Conservation (phyloP, 2,113 vertebrate genomes). For the Zosterops hypoxanthus region DNA sequence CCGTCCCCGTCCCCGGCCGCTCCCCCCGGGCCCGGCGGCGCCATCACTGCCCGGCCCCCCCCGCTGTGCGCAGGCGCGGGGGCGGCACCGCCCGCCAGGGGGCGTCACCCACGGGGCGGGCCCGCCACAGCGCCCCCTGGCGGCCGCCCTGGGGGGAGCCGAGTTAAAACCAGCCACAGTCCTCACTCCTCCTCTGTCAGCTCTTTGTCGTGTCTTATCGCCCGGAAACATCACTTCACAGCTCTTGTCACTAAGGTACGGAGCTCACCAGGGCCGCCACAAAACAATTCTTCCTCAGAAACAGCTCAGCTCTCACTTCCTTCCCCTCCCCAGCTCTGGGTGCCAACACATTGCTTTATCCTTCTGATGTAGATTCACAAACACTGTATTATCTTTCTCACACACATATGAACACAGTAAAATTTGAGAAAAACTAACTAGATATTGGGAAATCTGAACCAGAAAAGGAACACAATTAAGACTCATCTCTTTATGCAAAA, state of each 20-base stretch:
- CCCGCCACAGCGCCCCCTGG: not conserved
- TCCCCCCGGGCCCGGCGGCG: not conserved
- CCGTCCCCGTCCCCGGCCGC: rapidly evolving
- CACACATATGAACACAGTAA: not conserved
- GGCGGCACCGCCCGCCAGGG: not conserved
- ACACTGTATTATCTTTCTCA: not conserved
- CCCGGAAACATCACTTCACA: not conserved
- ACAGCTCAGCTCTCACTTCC: not conserved
- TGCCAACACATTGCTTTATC: not conserved
- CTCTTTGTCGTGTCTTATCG: not conserved
- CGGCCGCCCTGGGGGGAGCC: not conserved
- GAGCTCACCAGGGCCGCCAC: not conserved
- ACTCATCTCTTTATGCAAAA: not conserved
- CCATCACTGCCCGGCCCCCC: not conserved
- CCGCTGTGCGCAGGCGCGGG: not conserved
- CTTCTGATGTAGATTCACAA: not conserved
- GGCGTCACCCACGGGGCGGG: not conserved
- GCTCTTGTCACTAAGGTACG: not conserved
- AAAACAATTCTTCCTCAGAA: not conserved
- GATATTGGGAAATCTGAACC: not conserved
- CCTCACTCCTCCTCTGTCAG: not conserved
- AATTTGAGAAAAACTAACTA: not conserved
- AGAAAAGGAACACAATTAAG: not conserved
- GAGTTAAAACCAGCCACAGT: not conserved
- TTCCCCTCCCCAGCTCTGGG: not conserved